phyloP scores from a whole-genome alignment of 2,888 invertebrate species.

The Stenichneumon culpator region DNA sequence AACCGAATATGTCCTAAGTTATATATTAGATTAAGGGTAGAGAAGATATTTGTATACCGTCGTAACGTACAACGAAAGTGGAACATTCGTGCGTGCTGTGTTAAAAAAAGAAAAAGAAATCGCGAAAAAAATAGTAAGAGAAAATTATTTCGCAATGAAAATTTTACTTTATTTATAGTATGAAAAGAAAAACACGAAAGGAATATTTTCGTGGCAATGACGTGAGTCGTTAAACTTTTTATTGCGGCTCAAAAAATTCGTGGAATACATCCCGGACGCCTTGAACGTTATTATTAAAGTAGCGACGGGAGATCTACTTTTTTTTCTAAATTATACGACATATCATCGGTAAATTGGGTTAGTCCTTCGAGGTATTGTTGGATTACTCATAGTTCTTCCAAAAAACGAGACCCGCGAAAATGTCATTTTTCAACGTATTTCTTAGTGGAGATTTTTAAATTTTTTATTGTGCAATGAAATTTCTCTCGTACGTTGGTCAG shows the following conservation, averaged over 20 bases:
- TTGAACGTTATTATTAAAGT: not conserved
- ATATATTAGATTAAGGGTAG: conserved; percentile 50
- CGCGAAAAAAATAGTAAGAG: not conserved
- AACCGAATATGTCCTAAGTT: conserved; percentile 56
- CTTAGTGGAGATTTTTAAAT: not conserved
- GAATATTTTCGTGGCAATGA: conserved; percentile 31
- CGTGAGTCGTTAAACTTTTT: conserved; percentile 9
- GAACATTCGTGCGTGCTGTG: conserved; percentile 33
- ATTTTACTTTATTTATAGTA: conserved; percentile 1
- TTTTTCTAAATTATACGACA: conserved; percentile 41
- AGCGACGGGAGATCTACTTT: not conserved
- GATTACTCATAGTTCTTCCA: conserved; percentile 1
- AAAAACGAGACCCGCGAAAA: conserved; percentile 12
- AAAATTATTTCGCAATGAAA: not conserved
- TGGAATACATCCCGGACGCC: conserved; percentile 2
- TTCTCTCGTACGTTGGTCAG: not conserved
- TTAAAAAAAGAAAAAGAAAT: not conserved
- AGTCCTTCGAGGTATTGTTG: conserved; percentile 22
- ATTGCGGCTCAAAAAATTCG: conserved; percentile 37
- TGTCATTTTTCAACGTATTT: conserved; percentile 5
- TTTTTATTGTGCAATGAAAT: not conserved
- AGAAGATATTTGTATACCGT: conserved; percentile 65
- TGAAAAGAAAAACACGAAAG: not conserved
- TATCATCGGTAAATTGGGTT: conserved; percentile 52
- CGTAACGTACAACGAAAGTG: conserved; percentile 65